These are phyloP conservation scores for Prosapia bicincta DNA, from an alignment of 2,888 invertebrate species.

Conservation along the genomic window DNA sequence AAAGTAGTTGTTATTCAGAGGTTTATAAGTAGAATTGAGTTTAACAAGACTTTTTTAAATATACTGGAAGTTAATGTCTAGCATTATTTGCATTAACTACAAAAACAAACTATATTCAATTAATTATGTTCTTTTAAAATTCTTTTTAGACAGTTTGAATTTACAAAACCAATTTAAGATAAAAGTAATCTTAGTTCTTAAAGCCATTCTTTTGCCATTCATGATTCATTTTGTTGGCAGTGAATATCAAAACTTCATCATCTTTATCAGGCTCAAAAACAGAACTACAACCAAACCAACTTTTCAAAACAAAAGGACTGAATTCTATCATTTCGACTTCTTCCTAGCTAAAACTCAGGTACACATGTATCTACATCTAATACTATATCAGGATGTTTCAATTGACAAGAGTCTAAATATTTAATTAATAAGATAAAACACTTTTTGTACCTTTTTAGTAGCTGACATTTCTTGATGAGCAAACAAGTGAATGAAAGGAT, in stretches of 20 bases:
- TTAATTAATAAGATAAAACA: not conserved
- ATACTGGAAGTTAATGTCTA: too few relatives aligned
- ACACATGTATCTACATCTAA: not conserved
- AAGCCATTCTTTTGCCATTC: not conserved
- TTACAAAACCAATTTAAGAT: not conserved
- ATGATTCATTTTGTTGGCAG: not conserved
- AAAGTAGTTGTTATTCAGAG: too few relatives aligned
- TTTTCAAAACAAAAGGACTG: not conserved
- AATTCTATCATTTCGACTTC: not conserved
- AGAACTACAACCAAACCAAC: not conserved
- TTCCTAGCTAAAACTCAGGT: conserved; percentile 1
- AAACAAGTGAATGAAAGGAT: not conserved
- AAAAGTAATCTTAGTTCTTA: not conserved
- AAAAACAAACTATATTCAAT: too few relatives aligned
- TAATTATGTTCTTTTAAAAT: too few relatives aligned
- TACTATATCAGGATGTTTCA: conserved; percentile 4
- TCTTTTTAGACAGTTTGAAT: not conserved
- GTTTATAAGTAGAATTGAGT: too few relatives aligned
- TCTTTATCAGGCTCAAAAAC: not conserved
- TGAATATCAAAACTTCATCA: not conserved
- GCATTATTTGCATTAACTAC: too few relatives aligned
- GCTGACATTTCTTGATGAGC: not conserved
- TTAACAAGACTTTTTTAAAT: too few relatives aligned
- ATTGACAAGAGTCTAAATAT: not conserved
- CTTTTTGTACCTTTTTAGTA: not conserved